A percentile compares a stretch with the other conserved stretches of the same genome.
phyloP scores from a whole-genome alignment of 2,113 vertebrate species.

The Sinocyclocheilus anophthalmus region DNA sequence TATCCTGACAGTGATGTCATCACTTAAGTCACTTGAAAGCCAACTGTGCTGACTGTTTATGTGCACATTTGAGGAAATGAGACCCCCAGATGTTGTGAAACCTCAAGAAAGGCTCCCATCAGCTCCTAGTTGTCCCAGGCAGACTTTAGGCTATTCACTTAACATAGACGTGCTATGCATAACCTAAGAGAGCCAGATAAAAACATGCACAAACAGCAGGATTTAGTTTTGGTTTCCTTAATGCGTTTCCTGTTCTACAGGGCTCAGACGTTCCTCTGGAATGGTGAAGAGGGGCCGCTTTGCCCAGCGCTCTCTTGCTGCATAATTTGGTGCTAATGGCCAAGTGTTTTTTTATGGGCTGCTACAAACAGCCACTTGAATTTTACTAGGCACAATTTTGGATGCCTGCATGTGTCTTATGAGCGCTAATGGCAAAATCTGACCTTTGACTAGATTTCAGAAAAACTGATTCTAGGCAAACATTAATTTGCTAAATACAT shows the following conservation, averaged over 20 bases:
- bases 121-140: neutral
- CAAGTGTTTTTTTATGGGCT: conserved; percentile 67
- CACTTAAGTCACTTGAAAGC: conserved; percentile 27
- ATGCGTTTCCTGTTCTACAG: conserved; percentile 8
- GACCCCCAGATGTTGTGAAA: conserved; percentile 6
- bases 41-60: neutral
- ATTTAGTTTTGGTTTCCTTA: conserved; percentile 20
- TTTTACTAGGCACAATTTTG: conserved; percentile 62
- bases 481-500: too few species aligned
- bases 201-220: conserved; percentile 6
- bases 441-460: conserved; percentile 14
- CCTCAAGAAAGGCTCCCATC: conserved; percentile 15
- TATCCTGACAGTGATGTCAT: conserved; percentile 10
- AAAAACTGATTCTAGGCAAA: too few species aligned
- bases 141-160: neutral
- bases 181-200: neutral
- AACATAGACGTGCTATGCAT: conserved; percentile 12
- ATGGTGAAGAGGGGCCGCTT: neutral
- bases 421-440: conserved; percentile 1
- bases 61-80: conserved; percentile 18
- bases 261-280: neutral
- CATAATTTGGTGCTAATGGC: conserved; percentile 66
- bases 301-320: neutral
- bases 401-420: neutral
- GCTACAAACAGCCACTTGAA: conserved; percentile 57